Evolutionary conservation across 1,140 invertebrate species (phyloP).

Genomic region (Prorops nasuta): DNA sequence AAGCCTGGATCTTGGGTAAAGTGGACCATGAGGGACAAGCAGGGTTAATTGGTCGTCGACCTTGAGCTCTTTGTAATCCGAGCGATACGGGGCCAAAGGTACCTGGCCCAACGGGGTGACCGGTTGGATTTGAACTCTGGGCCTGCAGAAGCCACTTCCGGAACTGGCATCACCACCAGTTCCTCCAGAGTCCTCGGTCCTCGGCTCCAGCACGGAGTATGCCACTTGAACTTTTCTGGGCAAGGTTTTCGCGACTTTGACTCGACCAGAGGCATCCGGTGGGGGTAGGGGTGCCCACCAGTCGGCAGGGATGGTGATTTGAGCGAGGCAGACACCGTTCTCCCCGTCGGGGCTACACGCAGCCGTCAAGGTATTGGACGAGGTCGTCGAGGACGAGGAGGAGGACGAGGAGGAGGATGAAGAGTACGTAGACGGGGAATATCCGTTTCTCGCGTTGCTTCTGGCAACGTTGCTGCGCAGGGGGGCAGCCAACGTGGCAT

Average conservation of each 20-base stretch:
- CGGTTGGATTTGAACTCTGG: constrained; percentile 75
- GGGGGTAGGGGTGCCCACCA: constrained; percentile 82
- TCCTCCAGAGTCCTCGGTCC: constrained; percentile 57
- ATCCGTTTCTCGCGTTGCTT: constrained; percentile 14
- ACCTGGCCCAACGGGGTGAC: constrained; percentile 71
- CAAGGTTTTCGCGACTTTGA: constrained; percentile 62
- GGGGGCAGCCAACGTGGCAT: constrained; percentile 60
- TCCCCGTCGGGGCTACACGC: constrained; percentile 85
- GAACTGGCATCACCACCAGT: constrained; percentile 38
- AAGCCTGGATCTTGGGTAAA: constrained; percentile 84
- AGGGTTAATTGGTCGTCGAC: constrained; percentile 77
- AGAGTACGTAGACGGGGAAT: neutral
- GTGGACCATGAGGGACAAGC: constrained; percentile 81
- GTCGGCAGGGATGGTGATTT: constrained; percentile 74
- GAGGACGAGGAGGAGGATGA: constrained; percentile 7
- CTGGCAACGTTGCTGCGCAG: constrained; percentile 3
- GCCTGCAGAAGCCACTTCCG: constrained; percentile 62
- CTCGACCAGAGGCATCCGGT: constrained; percentile 57
- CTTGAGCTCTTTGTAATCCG: constrained; percentile 77
- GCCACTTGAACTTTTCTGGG: constrained; percentile 74
- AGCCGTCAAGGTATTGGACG: constrained; percentile 63
- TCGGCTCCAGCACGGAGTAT: constrained; percentile 80
- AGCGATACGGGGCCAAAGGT: constrained; percentile 71
- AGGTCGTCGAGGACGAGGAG: constrained; percentile 6
- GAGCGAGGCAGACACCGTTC: constrained; percentile 85